Evolutionary conservation across 92 coral and sea anemone genomes (phyloP).

Genomic region (Epizoanthus fatuus): DNA sequence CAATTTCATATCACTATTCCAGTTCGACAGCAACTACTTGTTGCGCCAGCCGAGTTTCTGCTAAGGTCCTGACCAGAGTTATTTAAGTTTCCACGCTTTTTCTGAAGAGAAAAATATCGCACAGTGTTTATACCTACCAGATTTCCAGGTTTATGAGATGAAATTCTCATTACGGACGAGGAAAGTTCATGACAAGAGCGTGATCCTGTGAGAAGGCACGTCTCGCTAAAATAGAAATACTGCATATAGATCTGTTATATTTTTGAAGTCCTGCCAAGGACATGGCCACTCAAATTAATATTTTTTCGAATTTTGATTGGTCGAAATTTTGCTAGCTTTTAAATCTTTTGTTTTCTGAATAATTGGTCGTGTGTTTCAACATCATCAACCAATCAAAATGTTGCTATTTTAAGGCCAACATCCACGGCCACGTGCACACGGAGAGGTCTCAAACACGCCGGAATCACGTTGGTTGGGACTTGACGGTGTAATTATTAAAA

Average conservation of each 20-base stretch:
- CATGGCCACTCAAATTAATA: slow-evolving; percentile 35
- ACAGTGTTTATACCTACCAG: slow-evolving; percentile 17
- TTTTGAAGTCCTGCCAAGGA: slow-evolving; percentile 81
- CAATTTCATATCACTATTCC: not conserved
- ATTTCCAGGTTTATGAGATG: slow-evolving; percentile 3
- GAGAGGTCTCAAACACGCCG: slow-evolving; percentile 73
- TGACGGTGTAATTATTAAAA: slow-evolving; percentile 43
- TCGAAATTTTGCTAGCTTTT: slow-evolving; percentile 47
- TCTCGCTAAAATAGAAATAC: slow-evolving; percentile 70
- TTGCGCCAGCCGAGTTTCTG: slow-evolving; percentile 42
- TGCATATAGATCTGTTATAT: slow-evolving; percentile 76
- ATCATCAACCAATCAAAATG: slow-evolving; percentile 71
- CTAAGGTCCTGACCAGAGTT: slow-evolving; percentile 2
- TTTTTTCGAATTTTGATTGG: slow-evolving; percentile 75
- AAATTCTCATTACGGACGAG: slow-evolving; percentile 39
- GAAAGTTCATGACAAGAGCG: slow-evolving; percentile 52
- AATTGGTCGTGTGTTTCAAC: slow-evolving; percentile 60
- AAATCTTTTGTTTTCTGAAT: slow-evolving; percentile 64
- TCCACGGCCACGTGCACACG: slow-evolving; percentile 76
- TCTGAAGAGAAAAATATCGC: slow-evolving; percentile 4
- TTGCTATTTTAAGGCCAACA: slow-evolving; percentile 37
- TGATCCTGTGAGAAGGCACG: slow-evolving; percentile 16
- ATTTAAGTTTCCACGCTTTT: not conserved
- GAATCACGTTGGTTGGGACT: slow-evolving; percentile 78
- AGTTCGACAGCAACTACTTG: slow-evolving; percentile 28